phyloP scores from a whole-genome alignment of 2,797 vertebrate genomes.

The Falco naumanni region DNA sequence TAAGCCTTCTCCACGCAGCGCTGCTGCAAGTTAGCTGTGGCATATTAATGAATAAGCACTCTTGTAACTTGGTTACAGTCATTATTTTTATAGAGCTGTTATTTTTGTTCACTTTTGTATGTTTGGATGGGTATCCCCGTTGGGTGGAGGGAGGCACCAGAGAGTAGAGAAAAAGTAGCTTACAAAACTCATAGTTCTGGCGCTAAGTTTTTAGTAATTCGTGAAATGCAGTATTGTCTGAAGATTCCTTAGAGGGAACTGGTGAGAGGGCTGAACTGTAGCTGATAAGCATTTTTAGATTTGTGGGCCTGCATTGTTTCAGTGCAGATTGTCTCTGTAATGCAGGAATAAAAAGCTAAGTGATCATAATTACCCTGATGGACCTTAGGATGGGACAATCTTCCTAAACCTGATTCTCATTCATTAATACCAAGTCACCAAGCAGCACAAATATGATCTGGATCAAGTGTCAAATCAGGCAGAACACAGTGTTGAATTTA shows the following conservation, averaged over 20 bases:
- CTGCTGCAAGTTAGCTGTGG: conserved; percentile 9
- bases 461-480: conserved; percentile 49
- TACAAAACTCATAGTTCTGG: background rate
- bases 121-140: background rate
- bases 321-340: background rate
- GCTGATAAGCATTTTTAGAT: background rate
- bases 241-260: background rate
- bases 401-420: conserved; percentile 42
- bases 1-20: background rate
- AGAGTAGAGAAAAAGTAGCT: background rate
- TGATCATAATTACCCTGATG: conserved; percentile 20
- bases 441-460: conserved; percentile 31
- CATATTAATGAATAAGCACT: conserved; percentile 37
- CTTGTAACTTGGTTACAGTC: background rate
- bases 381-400: conserved; percentile 22
- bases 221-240: background rate
- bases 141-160: background rate
- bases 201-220: background rate
- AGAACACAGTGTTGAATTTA: conserved; percentile 5
- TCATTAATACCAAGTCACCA: conserved; percentile 35
- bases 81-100: conserved; percentile 8
- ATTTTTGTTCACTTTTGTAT: background rate
- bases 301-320: background rate
- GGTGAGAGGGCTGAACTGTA: background rate
- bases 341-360: background rate